Base-by-base conservation (phyloP, 1,140 invertebrate genomes). In the Chelonus insularis region DNA sequence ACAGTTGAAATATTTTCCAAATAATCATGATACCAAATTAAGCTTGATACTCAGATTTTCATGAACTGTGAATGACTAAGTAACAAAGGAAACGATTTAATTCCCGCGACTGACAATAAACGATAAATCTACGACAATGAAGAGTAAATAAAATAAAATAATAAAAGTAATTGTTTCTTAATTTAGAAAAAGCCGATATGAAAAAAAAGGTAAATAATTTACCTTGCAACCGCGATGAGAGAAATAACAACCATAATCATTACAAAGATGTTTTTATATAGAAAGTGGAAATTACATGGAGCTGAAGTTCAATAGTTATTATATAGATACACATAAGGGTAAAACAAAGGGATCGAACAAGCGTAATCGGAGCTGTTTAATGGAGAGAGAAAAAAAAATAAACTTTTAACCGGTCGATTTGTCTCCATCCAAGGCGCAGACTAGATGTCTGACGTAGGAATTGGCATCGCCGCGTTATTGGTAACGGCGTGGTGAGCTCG, bases 361-460 rank as follows among this genome's bases (percentile, higher is more conserved):
- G 41, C 36, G 50, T 60, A 60, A 60, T 51, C 57, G 36, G 50
- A 52, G 58, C 20, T 37, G 21, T 37, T 37, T 21, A 54, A 16
- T 45, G 39, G 29, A 58, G 37, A 48, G 25, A 11, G 18, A 41
- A 32, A 54, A 48, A 54, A 47, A 56, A 45, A 62, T 18, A 16
- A 18, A 45, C 2, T 11, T 8, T 4, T 5, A 14, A 32, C 36
- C 14, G 52, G 52, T 55, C 34, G 34, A 55, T 55, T 55, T 55
- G 52, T 25, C 52, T 39, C 34, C 37, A 56, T 43, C 11, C 16
- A 25, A 21, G 54, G 23, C n/a, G n/a, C 23, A 56, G 37, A 55
- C 51, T 58, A 16, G 34, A 43, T 36, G 23, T 41, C 48, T 58
- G 48, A 63, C 61, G 61, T 58, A 57, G 47, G 34, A 63, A 36